phyloP scores from a whole-genome alignment of 2,888 invertebrate genomes.

The Nemotelus pantherinus region DNA sequence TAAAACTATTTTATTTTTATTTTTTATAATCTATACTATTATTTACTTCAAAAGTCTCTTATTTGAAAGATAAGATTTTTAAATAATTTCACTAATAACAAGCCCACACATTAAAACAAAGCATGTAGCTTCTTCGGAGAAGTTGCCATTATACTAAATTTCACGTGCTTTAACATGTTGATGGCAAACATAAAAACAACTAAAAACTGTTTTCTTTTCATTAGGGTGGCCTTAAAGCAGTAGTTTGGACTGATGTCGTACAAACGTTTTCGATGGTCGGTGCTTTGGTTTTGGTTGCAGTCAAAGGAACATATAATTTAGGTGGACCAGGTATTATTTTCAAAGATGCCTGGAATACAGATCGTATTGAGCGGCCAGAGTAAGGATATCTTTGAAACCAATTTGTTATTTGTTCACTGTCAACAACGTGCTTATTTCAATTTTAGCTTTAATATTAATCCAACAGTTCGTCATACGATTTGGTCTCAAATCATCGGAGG shows the following conservation, averaged over 20 bases:
- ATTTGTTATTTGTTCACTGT: slow-evolving; percentile 1
- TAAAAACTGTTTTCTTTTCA: no score
- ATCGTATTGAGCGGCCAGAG: slow-evolving; percentile 77
- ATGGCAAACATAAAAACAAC: no score
- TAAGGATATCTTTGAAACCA: slow-evolving; percentile 59
- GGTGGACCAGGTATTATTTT: slow-evolving; percentile 75
- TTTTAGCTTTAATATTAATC: slow-evolving; percentile 79
- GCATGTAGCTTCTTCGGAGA: no score
- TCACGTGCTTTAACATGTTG: no score
- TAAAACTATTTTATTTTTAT: neutral
- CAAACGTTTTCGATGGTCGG: slow-evolving; percentile 82
- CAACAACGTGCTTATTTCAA: neutral
- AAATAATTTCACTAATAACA: no score
- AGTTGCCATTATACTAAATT: no score
- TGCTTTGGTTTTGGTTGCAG: slow-evolving; percentile 76
- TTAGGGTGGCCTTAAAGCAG: slow-evolving; percentile 82
- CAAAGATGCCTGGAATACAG: slow-evolving; percentile 74
- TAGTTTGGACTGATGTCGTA: slow-evolving; percentile 81
- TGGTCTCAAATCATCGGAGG: slow-evolving; percentile 85
- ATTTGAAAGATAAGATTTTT: no score
- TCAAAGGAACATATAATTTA: slow-evolving; percentile 79
- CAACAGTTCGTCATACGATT: slow-evolving; percentile 81
- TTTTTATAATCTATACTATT: no score
- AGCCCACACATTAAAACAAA: no score
- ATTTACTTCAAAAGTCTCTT: no score